Evolutionary conservation across 1,140 invertebrate genomes (phyloP), one percentile per base, ranked within the genome.

Genomic region (Heliothis virescens): DNA sequence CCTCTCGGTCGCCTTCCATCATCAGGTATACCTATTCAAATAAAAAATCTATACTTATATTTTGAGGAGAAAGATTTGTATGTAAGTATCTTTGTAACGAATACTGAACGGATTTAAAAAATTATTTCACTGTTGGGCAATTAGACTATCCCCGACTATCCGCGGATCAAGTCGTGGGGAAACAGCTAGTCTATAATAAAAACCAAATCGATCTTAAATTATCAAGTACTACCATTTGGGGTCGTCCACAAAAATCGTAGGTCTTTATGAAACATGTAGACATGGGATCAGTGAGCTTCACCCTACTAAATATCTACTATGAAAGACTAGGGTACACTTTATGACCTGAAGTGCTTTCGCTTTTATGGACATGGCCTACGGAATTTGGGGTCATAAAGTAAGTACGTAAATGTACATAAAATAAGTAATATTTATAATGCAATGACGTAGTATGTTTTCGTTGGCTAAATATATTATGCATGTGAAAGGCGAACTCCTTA

Each of bases 321-420:
- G 72, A 60, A 74, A 21, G 72, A 34, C 53, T 50, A 59, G 72
- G 34, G 72, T 34, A 60, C 72, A 74, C 26, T 74, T 74, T 74
- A 74, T 50, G 72, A 26, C 55, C 53, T 74, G 50, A 74, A 74
- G 13, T 74, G 26, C 72, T 74, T 74, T 57, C 50, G 47, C 34
- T 60, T 74, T 73, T 74, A 74, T 74, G 50, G 57, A 60, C 57
- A 50, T 57, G 26, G 41, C 48, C 55, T 21, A 29, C 47, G 12
- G 41, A 74, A 57, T 72, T 57, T 48, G 55, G 55, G 21, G 26
- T 57, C 52, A 72, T 72, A 72, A 72, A 72, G 15, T 41, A 34
- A 55, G 52, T 72, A 72, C 69, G 41, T 72, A 69, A 69, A 69
- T 69, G 53, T 69, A 69, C 65, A 48, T 65, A 65, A 48, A n/a